Percentiles rank a stretch among this genome's conserved stretches.
Evolutionary conservation across 2,888 invertebrate genomes (phyloP).

Genomic region (Tachystola acroxantha): DNA sequence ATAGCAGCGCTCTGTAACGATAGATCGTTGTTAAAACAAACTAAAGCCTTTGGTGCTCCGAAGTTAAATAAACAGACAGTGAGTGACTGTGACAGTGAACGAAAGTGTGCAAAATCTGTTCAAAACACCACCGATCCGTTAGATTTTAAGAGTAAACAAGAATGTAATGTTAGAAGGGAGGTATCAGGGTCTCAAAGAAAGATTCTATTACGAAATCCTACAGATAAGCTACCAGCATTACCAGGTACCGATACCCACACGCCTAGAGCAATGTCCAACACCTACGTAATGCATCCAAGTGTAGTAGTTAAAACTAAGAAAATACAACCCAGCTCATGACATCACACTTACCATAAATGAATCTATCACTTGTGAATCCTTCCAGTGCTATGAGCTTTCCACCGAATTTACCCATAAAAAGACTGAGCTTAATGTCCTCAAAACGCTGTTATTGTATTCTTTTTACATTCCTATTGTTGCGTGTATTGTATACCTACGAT

Average conservation of each 20-base stretch:
- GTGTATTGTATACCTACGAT: no score
- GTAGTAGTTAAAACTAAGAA: conserved; percentile 61
- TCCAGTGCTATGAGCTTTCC: conserved; percentile 70
- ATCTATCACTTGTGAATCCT: conserved; percentile 55
- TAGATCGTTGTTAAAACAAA: conserved; percentile 91
- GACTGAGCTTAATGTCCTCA: conserved; percentile 42
- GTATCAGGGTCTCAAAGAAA: conserved; percentile 80
- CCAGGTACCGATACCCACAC: conserved; percentile 72
- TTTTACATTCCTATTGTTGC: background rate
- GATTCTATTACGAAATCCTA: conserved; percentile 82
- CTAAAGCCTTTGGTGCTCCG: conserved; percentile 90
- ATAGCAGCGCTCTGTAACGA: conserved; percentile 97
- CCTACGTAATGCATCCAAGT: conserved; percentile 80
- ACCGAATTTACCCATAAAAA: conserved; percentile 50
- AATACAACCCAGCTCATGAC: conserved; percentile 67
- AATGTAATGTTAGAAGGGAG: conserved; percentile 80
- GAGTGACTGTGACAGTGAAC: conserved; percentile 68
- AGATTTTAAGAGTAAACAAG: conserved; percentile 65
- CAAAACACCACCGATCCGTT: conserved; percentile 64
- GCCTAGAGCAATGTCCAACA: conserved; percentile 83
- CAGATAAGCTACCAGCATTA: conserved; percentile 85
- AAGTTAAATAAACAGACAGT: conserved; percentile 71
- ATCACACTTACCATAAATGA: conserved; percentile 22
- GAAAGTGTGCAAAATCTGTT: conserved; percentile 61
- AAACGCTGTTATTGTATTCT: background rate